Base-by-base conservation (phyloP, 1,140 invertebrate species). In the Monochamus saltuarius region DNA sequence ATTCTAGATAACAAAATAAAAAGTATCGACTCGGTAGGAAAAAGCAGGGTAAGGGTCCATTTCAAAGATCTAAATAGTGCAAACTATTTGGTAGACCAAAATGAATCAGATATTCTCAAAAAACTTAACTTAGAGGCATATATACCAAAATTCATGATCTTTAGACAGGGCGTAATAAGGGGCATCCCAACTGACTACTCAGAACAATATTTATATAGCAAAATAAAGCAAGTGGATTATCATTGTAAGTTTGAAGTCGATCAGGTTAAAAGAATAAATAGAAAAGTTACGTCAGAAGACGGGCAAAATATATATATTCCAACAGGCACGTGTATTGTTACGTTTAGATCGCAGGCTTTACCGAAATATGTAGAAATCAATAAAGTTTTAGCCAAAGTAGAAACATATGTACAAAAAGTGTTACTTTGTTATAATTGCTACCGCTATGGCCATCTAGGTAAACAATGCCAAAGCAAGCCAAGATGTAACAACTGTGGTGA, bases 81-180 rank as follows among this genome's bases (percentile, higher is more conserved):
- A 8, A 51, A 51, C 14, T 51, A 36, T 37, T 36, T 51, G 13
- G 14, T 38, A 34, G 17, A 51, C 0, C 22, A 51, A 51, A 51
- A 51, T 9, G 22, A 47, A 6, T 17, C 17, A 17, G 14, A 14
- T 6, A 17, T 16, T 7, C 7, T 47, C 1, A 47, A 29, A 29
- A 47, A 47, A 16, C 13, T 17, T 47, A 47, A 47, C 22, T 47
- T 47, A 19, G 17, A 47, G 14, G 14, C 22, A 17, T 47, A 47
- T 22, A 47, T 47, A 9, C 17, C 45, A 11, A 47, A 19, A 36
- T 51, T 51, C 11, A 38, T 51, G n/a, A n/a, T 51, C 0, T 11
- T n/a, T n/a, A 11, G 47, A 4, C 29, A 45, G 42, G 42, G 42
- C 7, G 13, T 45, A 10, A 45, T 45, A 7, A 45, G 13, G 16